Evolutionary conservation across 2,797 vertebrate species (phyloP).

Genomic region (Passerculus sandwichensis): DNA sequence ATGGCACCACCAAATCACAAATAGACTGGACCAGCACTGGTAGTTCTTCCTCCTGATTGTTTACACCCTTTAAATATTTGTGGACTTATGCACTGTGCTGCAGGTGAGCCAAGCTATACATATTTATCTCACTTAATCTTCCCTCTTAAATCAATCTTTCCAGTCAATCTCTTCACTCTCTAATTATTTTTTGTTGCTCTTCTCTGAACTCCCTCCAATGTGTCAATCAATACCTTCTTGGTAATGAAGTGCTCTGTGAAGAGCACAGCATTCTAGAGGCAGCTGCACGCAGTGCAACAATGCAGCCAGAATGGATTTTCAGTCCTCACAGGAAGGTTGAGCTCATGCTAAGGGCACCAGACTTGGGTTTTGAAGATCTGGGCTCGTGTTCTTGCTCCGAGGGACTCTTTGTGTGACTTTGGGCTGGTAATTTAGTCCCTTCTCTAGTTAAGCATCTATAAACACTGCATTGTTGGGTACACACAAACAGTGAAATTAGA

Average conservation of each 20-base stretch:
- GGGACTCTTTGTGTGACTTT: neutral
- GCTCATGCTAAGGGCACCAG: neutral
- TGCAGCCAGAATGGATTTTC: conserved; percentile 49
- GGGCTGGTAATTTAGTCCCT: neutral
- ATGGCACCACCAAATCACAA: neutral
- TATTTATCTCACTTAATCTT: conserved; percentile 80
- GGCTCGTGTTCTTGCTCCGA: neutral
- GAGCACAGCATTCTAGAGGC: conserved; percentile 26
- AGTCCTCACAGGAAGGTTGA: conserved; percentile 40
- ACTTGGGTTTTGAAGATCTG: neutral
- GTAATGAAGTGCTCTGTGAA: conserved; percentile 62
- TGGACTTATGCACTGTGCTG: conserved; percentile 67
- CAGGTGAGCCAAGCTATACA: conserved; percentile 75
- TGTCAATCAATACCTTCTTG: conserved; percentile 67
- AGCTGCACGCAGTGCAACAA: neutral
- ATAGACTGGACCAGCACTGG: conserved; percentile 4
- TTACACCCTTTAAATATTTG: conserved; percentile 76
- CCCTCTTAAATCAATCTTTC: conserved; percentile 75
- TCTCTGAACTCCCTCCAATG: conserved; percentile 75
- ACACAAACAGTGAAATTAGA: neutral
- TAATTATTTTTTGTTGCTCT: conserved; percentile 77
- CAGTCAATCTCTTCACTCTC: conserved; percentile 73
- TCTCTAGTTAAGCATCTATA: neutral
- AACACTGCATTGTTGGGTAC: neutral
- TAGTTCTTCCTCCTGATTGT: conserved; percentile 62